Base-by-base conservation (phyloP, 2,888 invertebrate species). In the Agrochola macilenta region DNA sequence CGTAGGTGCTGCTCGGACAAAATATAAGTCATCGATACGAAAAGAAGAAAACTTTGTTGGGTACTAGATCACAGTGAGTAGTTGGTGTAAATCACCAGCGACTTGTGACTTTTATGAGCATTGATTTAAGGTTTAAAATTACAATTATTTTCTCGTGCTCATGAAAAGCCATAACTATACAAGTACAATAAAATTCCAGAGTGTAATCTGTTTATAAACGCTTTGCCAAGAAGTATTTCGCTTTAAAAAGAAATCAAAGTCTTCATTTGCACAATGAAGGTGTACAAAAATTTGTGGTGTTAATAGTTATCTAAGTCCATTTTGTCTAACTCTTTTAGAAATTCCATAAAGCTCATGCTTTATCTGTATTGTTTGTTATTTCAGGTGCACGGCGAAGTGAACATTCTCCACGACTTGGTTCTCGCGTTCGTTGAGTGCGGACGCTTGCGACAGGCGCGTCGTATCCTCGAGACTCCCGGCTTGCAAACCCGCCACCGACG, bases 381-480 rank as follows among this genome's bases (percentile, higher is more conserved):
- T 9, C 86, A 96, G 96, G 95, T 96, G 58, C 98, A 98, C 84
- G 99, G 99, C 7, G 98, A 99, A 95, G 97, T 98, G 61, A 98
- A 98, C 91, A 98, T 98, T 84, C 97, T 99, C 9, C 98, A 98
- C 88, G 98, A 99, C 92, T 96, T 99, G 85, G 98, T 98, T 8
- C 97, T 98, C 66, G 97, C 98, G 2, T 99, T 99, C 91, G 97
- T 99, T 5, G 98, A 99, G 91, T 98, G 98, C 88, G 98, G 98
- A 0, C 97, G 98, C 30, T 93, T 98, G 75, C 96, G 98, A 43
- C 98, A 99, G 92, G 99, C 99, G 0, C 97, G 98, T 49, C 98
- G 98, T 90, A 98, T 99, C 78, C 95, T 99, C 4, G 98, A 98
- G 95, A 99, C 99, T 0, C 98, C 99, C 0, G 99, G 98, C 0